A percentile compares a stretch with the other conserved stretches of the same genome.
phyloP scores from a whole-genome alignment of 1,140 invertebrate genomes.

The Bombus turneri region DNA sequence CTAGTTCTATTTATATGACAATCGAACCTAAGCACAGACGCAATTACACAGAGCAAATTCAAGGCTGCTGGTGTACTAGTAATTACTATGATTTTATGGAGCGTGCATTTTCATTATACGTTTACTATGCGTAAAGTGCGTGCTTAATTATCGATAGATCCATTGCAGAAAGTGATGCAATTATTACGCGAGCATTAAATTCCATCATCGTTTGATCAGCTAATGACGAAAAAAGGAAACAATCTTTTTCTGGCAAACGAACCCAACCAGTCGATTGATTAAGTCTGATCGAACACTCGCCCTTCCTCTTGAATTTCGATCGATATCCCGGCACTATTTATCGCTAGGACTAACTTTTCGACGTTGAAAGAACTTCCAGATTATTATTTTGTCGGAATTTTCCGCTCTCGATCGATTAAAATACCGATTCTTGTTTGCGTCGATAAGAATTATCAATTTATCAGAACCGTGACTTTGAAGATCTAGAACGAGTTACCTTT shows the following conservation, averaged over 20 bases:
- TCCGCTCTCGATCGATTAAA: not conserved
- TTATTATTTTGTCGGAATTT: not conserved
- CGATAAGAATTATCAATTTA: not conserved
- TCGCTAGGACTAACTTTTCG: conserved; percentile 42
- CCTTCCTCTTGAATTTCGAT: conserved; percentile 12
- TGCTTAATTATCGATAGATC: conserved; percentile 26
- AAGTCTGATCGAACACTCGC: not conserved
- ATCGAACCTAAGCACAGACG: not conserved
- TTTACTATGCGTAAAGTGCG: not conserved
- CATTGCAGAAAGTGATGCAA: not conserved
- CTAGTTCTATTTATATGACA: conserved; percentile 7
- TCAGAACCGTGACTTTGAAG: not conserved
- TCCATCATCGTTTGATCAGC: not conserved
- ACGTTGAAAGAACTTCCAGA: conserved; percentile 54
- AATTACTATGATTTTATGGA: conserved; percentile 24
- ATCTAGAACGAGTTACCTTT: no score
- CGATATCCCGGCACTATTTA: not conserved
- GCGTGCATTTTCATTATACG: not conserved
- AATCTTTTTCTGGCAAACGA: not conserved
- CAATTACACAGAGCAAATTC: conserved; percentile 3
- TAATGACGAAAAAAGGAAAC: not conserved
- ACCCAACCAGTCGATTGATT: not conserved
- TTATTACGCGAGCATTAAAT: not conserved
- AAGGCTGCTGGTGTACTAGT: not conserved
- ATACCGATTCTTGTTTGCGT: not conserved